A percentile compares a stretch with the other conserved stretches of the same genome.
Evolutionary conservation across 2,113 vertebrate genomes (phyloP).

Genomic region (Cromileptes altivelis): DNA sequence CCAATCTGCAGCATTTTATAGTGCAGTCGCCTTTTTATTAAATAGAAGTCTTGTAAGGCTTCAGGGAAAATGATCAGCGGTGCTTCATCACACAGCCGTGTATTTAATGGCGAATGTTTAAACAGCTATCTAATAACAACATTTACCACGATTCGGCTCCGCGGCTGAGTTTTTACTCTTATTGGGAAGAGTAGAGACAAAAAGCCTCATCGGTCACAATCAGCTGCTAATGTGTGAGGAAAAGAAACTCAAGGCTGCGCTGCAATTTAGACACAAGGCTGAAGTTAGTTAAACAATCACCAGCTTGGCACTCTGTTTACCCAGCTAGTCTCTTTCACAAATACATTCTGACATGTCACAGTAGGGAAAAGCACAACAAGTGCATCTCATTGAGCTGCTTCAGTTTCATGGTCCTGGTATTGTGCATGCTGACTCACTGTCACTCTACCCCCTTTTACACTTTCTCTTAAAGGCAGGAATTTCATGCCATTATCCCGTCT

Average conservation of each 20-base stretch:
- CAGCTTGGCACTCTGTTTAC: neutral
- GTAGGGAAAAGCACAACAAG: neutral
- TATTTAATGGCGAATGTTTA: neutral
- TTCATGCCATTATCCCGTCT: neutral
- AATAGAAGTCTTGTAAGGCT: neutral
- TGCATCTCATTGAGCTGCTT: neutral
- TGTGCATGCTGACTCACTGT: no score
- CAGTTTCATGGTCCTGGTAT: neutral
- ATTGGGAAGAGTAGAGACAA: neutral
- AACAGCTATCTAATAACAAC: neutral
- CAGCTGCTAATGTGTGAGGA: neutral
- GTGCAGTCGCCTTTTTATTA: neutral
- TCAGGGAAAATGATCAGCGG: neutral
- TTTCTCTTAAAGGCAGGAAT: no score
- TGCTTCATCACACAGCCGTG: neutral
- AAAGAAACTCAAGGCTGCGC: neutral
- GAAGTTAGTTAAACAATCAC: neutral
- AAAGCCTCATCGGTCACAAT: neutral
- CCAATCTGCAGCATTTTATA: neutral
- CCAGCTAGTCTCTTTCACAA: neutral
- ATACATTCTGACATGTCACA: neutral
- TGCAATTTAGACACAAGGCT: neutral
- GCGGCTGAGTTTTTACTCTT: neutral
- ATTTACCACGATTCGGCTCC: conserved; percentile 1
- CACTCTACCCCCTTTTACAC: no score